These are phyloP conservation scores for Periophthalmodon schlosseri DNA, from an alignment of 2,113 vertebrate species.

Conservation along the genomic window DNA sequence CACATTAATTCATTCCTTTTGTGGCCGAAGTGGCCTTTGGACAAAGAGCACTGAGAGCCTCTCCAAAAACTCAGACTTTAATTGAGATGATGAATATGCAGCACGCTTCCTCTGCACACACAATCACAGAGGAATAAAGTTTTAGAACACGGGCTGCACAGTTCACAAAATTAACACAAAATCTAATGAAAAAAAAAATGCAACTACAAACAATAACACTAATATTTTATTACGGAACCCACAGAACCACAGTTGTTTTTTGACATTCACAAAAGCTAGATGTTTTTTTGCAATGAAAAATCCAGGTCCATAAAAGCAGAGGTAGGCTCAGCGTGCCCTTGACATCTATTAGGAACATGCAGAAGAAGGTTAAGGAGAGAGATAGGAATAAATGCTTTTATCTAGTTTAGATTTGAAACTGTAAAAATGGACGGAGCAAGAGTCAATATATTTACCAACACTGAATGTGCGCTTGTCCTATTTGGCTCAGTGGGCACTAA, in stretches of 20 bases:
- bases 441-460: not conserved
- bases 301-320: not conserved
- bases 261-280: not conserved
- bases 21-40: constrained; percentile 52
- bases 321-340: not conserved
- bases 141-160: not conserved
- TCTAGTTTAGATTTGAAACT: not conserved
- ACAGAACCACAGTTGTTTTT: not conserved
- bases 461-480: not conserved
- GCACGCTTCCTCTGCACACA: constrained; percentile 13
- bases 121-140: constrained; percentile 9
- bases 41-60: constrained; percentile 42
- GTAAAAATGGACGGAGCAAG: not conserved
- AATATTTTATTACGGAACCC: not conserved
- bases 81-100: constrained; percentile 45
- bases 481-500: not conserved
- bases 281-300: not conserved
- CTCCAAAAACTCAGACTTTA: constrained; percentile 50
- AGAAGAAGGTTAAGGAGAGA: not conserved
- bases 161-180: not conserved
- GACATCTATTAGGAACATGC: not conserved
- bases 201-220: not conserved
- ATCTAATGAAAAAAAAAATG: not conserved
- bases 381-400: not conserved
- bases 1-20: constrained; percentile 59